These are phyloP conservation scores for Amphimallon solstitiale DNA, from an alignment of 2,888 invertebrate genomes.

Conservation along the genomic window DNA sequence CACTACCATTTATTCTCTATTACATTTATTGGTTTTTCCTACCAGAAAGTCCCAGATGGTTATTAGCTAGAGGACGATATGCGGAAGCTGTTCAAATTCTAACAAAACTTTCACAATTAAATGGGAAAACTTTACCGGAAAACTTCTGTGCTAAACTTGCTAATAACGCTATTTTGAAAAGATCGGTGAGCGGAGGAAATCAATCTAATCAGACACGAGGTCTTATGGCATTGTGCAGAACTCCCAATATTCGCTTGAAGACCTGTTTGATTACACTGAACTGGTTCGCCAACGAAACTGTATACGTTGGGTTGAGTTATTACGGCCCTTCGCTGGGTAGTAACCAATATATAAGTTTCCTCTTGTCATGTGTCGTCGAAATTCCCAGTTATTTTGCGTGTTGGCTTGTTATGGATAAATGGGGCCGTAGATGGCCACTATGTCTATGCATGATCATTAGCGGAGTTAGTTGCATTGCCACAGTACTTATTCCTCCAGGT, in stretches of 20 bases:
- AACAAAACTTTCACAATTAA: slow-evolving; percentile 80
- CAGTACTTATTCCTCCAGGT: slow-evolving; percentile 85
- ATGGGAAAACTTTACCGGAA: slow-evolving; percentile 79
- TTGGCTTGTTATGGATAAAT: slow-evolving; percentile 89
- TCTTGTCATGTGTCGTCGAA: slow-evolving; percentile 87
- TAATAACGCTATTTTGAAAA: slow-evolving; percentile 75
- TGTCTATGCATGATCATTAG: slow-evolving; percentile 86
- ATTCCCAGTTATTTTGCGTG: slow-evolving; percentile 89
- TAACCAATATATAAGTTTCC: slow-evolving; percentile 89
- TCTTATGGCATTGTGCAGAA: slow-evolving; percentile 75
- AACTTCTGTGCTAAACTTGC: slow-evolving; percentile 78
- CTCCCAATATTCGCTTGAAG: slow-evolving; percentile 90
- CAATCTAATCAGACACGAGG: slow-evolving; percentile 66
- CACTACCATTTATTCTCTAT: slow-evolving; percentile 85
- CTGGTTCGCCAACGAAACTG: slow-evolving; percentile 94
- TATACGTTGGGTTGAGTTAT: slow-evolving; percentile 91
- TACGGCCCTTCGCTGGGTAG: slow-evolving; percentile 90
- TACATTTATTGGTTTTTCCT: slow-evolving; percentile 87
- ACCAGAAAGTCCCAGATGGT: slow-evolving; percentile 92
- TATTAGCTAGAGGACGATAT: slow-evolving; percentile 79
- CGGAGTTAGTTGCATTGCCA: slow-evolving; percentile 85
- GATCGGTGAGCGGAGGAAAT: slow-evolving; percentile 67
- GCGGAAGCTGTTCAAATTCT: slow-evolving; percentile 85
- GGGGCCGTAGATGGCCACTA: slow-evolving; percentile 89
- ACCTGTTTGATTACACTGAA: slow-evolving; percentile 86